Conservation (phyloP, 1,140 invertebrate genomes). For the Ptiloglossa arizonensis region DNA sequence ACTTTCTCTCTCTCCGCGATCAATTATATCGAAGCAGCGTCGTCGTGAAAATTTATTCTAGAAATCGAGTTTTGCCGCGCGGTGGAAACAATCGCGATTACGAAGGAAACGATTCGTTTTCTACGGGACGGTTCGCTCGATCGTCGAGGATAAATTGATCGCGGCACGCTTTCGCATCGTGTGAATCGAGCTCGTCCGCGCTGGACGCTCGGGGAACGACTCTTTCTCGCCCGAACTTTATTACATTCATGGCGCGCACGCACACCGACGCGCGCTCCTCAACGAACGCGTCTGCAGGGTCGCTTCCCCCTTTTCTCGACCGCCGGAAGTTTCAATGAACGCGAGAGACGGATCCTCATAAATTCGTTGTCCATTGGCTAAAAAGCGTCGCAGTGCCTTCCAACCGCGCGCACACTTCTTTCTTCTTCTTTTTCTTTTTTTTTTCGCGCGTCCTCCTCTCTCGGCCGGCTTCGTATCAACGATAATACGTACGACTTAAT, state of each 20-base stretch:
- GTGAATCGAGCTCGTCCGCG: background rate
- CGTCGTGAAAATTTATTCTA: background rate
- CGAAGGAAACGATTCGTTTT: background rate
- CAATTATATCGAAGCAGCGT: background rate
- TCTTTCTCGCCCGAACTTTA: constrained; percentile 43
- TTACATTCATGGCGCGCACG: constrained; percentile 39
- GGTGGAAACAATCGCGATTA: background rate
- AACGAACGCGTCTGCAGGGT: constrained; percentile 37
- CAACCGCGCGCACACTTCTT: constrained; percentile 4
- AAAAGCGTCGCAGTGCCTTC: constrained; percentile 59
- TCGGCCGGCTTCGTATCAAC: background rate
- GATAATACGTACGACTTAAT: too few species aligned
- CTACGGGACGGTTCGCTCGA: background rate
- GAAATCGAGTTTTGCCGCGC: too few species aligned
- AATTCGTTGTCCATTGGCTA: constrained; percentile 69
- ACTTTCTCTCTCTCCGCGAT: background rate
- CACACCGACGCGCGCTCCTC: background rate
- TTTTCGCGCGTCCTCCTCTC: constrained; percentile 27
- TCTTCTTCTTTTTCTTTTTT: too few species aligned
- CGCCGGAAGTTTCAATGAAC: constrained; percentile 79
- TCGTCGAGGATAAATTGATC: constrained; percentile 3
- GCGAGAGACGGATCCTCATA: constrained; percentile 74
- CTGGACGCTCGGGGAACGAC: background rate
- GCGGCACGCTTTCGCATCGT: constrained; percentile 6
- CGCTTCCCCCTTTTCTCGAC: constrained; percentile 58